Evolutionary conservation across 2,888 invertebrate genomes (phyloP).

Genomic region (Euclidia mi): DNA sequence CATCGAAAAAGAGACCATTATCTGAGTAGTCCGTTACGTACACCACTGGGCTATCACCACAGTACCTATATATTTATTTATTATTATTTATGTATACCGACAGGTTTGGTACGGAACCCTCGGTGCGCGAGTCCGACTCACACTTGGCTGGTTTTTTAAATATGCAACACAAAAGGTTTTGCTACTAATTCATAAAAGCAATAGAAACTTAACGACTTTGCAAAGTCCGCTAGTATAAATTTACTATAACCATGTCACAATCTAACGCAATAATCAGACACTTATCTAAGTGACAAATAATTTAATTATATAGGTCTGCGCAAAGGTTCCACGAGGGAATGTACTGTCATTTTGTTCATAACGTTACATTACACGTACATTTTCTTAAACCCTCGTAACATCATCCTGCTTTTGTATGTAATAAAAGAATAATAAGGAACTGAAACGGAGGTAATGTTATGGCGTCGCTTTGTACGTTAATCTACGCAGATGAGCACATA

Average conservation of each 20-base stretch:
- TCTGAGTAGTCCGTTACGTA: too few species aligned
- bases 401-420: conserved; percentile 55
- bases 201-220: too few species aligned
- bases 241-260: conserved; percentile 2
- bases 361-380: conserved; percentile 49
- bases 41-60: too few species aligned
- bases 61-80: too few species aligned
- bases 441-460: conserved; percentile 50
- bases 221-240: neutral
- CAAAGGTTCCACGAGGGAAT: conserved; percentile 35
- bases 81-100: too few species aligned
- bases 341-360: conserved; percentile 43
- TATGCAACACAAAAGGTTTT: too few species aligned
- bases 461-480: conserved; percentile 52
- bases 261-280: conserved; percentile 31
- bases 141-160: too few species aligned
- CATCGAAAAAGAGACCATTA: too few species aligned
- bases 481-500: conserved; percentile 55
- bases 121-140: too few species aligned
- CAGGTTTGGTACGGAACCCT: too few species aligned
- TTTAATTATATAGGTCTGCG: conserved; percentile 49
- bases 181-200: too few species aligned
- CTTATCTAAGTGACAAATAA: conserved; percentile 51
- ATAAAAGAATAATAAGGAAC: conserved; percentile 68
- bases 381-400: conserved; percentile 58